Base-by-base conservation (phyloP, 2,113 vertebrate species). In the Limanda limanda region DNA sequence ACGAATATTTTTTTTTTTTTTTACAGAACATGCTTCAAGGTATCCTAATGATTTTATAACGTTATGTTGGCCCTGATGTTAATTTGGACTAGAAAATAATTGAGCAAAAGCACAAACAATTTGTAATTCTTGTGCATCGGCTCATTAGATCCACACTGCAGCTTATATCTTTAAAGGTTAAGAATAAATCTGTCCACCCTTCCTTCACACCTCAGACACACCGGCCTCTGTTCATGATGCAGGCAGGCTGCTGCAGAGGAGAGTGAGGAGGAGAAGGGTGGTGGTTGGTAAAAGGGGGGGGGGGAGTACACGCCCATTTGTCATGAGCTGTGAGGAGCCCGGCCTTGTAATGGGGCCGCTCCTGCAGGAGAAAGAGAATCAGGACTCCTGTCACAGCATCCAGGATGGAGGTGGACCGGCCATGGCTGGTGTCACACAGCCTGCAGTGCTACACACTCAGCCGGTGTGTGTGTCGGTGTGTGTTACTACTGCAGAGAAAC, bases 261-360 rank as follows among this genome's bases (percentile, higher is more conserved):
- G 80, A 88, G 83, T 57, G 82, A 82, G 47, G 74, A 37, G 68
- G 45, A 79, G 48, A 8, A 63, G 67, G 51, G 54, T 25, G 68
- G 62, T 17, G 52, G 78, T 31, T 7, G 31, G 31, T 31, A 4
- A 23, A 23, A 9, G 60, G 25, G 23, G 24, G 76, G 3, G 27
- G 21, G 4, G 11, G 54, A 35, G 57, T 40, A 77, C 85, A 94
- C 91, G 77, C 89, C 91, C 92, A 92, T 91, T 79, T 71, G 42
- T 73, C 81, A 80, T 78, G 76, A 85, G 81, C 76, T 70, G 75
- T 70, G 76, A 90, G 82, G 63, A 86, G 48, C 65, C 65, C 6
- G 21, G 81, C 66, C 65, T 66, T 61, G 40, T 69, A 61, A 72
- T 71, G 40, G 56, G 85, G 40, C 40, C 12, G 40, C 40, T 13